Conservation (phyloP, 2,888 invertebrate genomes). For the Metallyticus violacea region DNA sequence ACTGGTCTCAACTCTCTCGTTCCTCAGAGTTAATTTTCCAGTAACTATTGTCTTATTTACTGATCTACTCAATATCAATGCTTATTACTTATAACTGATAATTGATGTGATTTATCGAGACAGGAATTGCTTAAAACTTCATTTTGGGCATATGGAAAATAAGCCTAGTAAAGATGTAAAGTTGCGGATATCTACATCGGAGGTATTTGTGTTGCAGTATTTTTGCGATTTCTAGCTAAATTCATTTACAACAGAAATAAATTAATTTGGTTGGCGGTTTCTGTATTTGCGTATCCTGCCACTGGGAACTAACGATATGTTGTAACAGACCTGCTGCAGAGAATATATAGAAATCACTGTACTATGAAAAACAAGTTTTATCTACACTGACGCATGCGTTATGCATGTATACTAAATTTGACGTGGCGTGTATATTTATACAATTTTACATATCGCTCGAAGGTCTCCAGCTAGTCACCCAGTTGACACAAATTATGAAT, state of each 20-base stretch:
- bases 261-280: not conserved
- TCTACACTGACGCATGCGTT: not conserved
- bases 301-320: not conserved
- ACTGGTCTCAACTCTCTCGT: no score
- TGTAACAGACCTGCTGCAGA: not conserved
- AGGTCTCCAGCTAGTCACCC: not conserved
- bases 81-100: no score
- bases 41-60: no score
- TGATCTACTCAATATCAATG: no score
- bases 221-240: not conserved
- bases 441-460: not conserved
- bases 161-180: no score
- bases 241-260: not conserved
- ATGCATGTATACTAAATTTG: not conserved
- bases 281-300: not conserved
- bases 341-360: not conserved
- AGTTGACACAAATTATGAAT: slow-evolving; percentile 13
- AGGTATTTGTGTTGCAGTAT: no score
- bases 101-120: no score
- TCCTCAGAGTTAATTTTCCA: no score
- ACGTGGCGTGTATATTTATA: slow-evolving; percentile 5
- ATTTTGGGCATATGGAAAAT: no score
- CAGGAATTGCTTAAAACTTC: no score
- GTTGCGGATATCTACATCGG: no score
- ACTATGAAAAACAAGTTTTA: not conserved